Percentiles rank a stretch among this genome's conserved stretches.
phyloP scores from a whole-genome alignment of 2,797 vertebrate genomes.

The Gymnothorax reevesii region DNA sequence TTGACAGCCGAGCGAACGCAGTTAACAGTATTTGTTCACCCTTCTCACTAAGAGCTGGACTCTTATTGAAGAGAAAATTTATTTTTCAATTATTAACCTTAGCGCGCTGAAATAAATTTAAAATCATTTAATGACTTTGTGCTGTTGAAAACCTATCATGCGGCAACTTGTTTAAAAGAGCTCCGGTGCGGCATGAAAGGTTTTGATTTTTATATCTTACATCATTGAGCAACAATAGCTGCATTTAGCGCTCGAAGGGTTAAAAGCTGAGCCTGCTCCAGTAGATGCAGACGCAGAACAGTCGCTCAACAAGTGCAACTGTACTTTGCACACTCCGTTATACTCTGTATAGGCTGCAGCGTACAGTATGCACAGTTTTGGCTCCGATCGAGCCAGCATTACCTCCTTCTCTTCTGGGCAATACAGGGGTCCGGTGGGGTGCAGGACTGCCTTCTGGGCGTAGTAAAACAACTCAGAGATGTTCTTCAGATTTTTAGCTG shows the following conservation, averaged over 20 bases:
- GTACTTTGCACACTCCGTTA: too few species aligned
- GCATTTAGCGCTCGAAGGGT: too few species aligned
- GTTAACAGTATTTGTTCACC: neutral
- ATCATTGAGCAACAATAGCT: too few species aligned
- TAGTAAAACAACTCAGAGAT: conserved; percentile 98
- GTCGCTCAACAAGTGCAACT: neutral
- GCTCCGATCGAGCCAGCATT: conserved; percentile 39
- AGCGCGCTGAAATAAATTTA: too few species aligned
- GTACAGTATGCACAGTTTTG: neutral
- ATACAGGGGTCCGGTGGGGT: conserved; percentile 93
- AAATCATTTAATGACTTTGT: too few species aligned
- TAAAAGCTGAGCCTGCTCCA: neutral
- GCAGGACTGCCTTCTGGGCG: conserved; percentile 95
- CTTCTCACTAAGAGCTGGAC: neutral
- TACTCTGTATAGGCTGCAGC: too few species aligned
- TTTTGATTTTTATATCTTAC: too few species aligned
- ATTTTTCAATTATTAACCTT: neutral
- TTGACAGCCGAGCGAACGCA: too few species aligned
- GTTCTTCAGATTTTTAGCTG: conserved; percentile 97
- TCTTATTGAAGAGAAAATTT: neutral
- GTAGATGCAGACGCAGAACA: neutral
- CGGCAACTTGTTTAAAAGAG: too few species aligned
- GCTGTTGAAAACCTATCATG: too few species aligned
- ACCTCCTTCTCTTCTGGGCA: conserved; percentile 95
- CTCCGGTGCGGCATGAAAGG: too few species aligned